These are phyloP conservation scores for Xanthia togata DNA, from an alignment of 2,888 invertebrate genomes.

Conservation along the genomic window DNA sequence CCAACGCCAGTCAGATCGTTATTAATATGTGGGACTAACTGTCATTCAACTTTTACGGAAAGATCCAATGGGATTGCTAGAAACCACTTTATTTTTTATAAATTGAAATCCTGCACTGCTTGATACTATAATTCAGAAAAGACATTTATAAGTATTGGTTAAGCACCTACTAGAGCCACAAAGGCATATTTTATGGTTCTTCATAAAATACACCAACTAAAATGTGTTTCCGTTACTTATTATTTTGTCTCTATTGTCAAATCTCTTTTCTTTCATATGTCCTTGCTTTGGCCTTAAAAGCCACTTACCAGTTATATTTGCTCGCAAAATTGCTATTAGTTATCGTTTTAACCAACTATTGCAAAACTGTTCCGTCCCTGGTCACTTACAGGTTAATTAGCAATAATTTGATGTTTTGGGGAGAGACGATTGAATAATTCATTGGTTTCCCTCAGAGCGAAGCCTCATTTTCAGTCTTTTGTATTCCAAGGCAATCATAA, in stretches of 20 bases:
- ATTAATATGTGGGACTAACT: not conserved
- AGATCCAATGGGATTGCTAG: not conserved
- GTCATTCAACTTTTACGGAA: not conserved
- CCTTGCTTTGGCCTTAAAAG: conserved; percentile 57
- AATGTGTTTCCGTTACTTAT: conserved; percentile 8
- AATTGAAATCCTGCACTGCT: not conserved
- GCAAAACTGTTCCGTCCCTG: conserved; percentile 7
- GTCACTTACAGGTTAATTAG: not conserved
- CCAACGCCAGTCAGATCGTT: not conserved
- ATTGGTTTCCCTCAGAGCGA: not conserved
- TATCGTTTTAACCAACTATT: conserved; percentile 11
- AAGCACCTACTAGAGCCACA: not conserved
- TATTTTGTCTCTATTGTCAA: conserved; percentile 32
- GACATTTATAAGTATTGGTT: not conserved
- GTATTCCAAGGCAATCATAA: not conserved
- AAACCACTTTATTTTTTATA: not conserved
- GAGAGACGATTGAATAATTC: not conserved
- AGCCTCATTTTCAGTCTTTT: not conserved
- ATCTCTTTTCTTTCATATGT: conserved; percentile 53
- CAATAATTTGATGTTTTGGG: not conserved
- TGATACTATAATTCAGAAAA: not conserved
- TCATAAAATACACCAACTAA: not conserved
- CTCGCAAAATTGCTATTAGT: conserved; percentile 17
- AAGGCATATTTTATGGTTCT: not conserved
- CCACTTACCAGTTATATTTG: conserved; percentile 36